Conservation (phyloP, 2,113 vertebrate genomes). For the Gasterosteus nipponicus region DNA sequence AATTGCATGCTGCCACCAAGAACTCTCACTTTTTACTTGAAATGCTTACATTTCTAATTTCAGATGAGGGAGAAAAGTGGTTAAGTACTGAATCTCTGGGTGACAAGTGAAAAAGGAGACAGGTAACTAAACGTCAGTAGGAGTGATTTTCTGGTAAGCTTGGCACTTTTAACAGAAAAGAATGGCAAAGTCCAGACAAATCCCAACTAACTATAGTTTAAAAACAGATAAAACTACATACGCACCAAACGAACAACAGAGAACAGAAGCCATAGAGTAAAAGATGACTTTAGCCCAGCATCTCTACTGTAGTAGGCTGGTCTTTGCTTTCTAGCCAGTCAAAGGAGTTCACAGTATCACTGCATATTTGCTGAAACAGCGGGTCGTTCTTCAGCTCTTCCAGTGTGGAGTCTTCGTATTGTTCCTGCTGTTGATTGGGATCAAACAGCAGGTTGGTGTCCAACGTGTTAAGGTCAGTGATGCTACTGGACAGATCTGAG, state of each 20-base stretch:
- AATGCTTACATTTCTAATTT: conserved; percentile 59
- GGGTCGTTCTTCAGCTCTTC: conserved; percentile 99
- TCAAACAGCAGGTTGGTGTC: conserved; percentile 98
- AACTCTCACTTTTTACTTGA: conserved; percentile 45
- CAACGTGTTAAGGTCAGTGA: conserved; percentile 97
- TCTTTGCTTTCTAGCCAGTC: conserved; percentile 99
- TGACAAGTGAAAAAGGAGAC: conserved; percentile 55
- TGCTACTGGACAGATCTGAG: conserved; percentile 99
- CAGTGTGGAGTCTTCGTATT: conserved; percentile 98
- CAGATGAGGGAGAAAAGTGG: conserved; percentile 50
- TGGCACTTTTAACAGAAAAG: conserved; percentile 94
- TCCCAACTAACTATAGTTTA: conserved; percentile 71
- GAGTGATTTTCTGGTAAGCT: conserved; percentile 91
- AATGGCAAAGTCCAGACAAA: conserved; percentile 77
- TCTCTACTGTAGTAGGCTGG: conserved; percentile 97
- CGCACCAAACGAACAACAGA: conserved; percentile 72
- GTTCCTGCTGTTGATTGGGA: conserved; percentile 96
- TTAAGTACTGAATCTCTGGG: conserved; percentile 61
- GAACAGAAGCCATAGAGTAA: conserved; percentile 72
- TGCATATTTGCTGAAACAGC: conserved; percentile 99
- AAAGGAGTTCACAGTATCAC: conserved; percentile 97
- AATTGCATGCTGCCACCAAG: conserved; percentile 53
- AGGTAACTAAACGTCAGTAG: conserved; percentile 80
- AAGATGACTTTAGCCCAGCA: conserved; percentile 91
- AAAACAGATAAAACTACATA: conserved; percentile 73